Percentiles rank a stretch among this genome's conserved stretches.
Conservation (phyloP, 2,113 vertebrate genomes). For the Poeciliopsis retropinna region DNA sequence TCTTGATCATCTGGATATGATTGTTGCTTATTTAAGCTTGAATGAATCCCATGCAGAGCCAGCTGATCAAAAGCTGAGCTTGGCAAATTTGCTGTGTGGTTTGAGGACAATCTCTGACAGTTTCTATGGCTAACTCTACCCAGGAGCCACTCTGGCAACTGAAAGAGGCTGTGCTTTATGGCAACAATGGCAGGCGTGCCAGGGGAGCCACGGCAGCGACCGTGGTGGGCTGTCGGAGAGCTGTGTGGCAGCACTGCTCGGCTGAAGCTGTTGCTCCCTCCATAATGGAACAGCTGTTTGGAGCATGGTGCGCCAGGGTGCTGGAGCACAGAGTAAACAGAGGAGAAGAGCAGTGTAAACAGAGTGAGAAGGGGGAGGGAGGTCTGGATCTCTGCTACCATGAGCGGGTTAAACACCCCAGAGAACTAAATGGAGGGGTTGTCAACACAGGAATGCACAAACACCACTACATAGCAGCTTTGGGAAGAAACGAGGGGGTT, state of each 20-base stretch:
- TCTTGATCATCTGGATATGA: slow-evolving; percentile 57
- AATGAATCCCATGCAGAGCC: slow-evolving; percentile 38
- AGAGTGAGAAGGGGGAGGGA: slow-evolving; percentile 67
- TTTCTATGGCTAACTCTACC: slow-evolving; percentile 54
- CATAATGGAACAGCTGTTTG: slow-evolving; percentile 79
- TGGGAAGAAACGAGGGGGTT: slow-evolving; percentile 7
- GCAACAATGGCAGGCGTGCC: slow-evolving; percentile 63
- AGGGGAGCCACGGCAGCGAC: slow-evolving; percentile 36
- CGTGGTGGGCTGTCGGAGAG: slow-evolving; percentile 58
- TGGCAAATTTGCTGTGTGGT: slow-evolving; percentile 60
- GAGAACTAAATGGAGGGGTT: slow-evolving; percentile 59
- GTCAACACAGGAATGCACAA: slow-evolving; percentile 66
- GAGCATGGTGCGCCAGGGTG: slow-evolving; percentile 55
- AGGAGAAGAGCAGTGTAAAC: slow-evolving; percentile 77
- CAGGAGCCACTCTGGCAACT: slow-evolving; percentile 52
- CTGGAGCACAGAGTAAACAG: slow-evolving; percentile 78
- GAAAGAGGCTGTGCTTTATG: slow-evolving; percentile 47
- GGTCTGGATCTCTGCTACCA: slow-evolving; percentile 59
- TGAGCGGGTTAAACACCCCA: slow-evolving; percentile 71
- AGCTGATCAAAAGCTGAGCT: slow-evolving; percentile 59
- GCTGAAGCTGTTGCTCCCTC: slow-evolving; percentile 57
- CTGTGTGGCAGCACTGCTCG: slow-evolving; percentile 56
- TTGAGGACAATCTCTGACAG: slow-evolving; percentile 57
- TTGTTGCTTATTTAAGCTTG: slow-evolving; percentile 49
- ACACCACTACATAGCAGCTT: slow-evolving; percentile 51